phyloP scores from a whole-genome alignment of 2,797 vertebrate genomes.

The Sciaenops ocellatus region DNA sequence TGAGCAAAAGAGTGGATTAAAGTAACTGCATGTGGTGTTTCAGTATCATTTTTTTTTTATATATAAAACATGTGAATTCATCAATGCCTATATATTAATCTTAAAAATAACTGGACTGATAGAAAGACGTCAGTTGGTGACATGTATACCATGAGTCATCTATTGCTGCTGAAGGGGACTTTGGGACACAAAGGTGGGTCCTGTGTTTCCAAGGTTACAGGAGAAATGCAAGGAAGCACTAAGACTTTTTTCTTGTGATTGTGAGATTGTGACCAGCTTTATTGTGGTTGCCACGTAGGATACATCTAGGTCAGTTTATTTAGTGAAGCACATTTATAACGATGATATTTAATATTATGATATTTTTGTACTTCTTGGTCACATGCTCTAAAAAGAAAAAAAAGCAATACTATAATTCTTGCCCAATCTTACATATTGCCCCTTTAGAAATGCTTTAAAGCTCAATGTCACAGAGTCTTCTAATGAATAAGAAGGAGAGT shows the following conservation, averaged over 20 bases:
- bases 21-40: neutral
- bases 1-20: neutral
- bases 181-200: slow-evolving; percentile 12
- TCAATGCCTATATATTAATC: slow-evolving; percentile 1
- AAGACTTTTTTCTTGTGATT: neutral
- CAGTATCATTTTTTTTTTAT: neutral
- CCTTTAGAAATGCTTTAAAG: neutral
- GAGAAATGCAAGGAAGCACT: slow-evolving; percentile 1
- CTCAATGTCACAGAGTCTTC: neutral
- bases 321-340: neutral
- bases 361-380: too few relatives aligned
- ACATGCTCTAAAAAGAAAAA: too few relatives aligned
- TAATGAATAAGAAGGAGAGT: neutral
- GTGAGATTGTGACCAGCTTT: neutral
- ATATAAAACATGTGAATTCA: neutral
- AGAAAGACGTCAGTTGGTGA: neutral
- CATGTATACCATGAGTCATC: slow-evolving; percentile 15
- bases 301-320: neutral
- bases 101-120: slow-evolving; percentile 6
- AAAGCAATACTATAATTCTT: too few relatives aligned
- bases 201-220: slow-evolving; percentile 28
- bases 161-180: slow-evolving; percentile 13
- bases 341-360: neutral
- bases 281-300: neutral
- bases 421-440: too few relatives aligned